Conservation (phyloP, 2,113 vertebrate species). For the sheep (Ovis aries) region ARS-UI_Ramb_v3.0 NC_056060.1:21463501-21464000, state of each 20-base stretch:
- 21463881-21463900: conserved; percentile 55
- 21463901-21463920: conserved; percentile 48
- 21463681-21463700: conserved; percentile 69
- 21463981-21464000: background rate
- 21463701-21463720: conserved; percentile 72
- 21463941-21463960: conserved; percentile 3
- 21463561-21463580: background rate
- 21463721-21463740: conserved; percentile 68
- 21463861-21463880: conserved; percentile 44
- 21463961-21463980: background rate
- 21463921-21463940: conserved; percentile 38
- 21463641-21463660: conserved; percentile 71
- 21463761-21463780: conserved; percentile 56
- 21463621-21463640: conserved; percentile 65
- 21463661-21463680: conserved; percentile 50
- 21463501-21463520: background rate
- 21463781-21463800: conserved; percentile 68
- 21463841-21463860: conserved; percentile 64
- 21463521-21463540: background rate
- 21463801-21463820: conserved; percentile 71
- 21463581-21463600: background rate
- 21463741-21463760: conserved; percentile 62
- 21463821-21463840: conserved; percentile 57
- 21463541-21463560: background rate
- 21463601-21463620: conserved; percentile 48